Evolutionary conservation across 2,888 invertebrate species (phyloP), one percentile per base, ranked within the genome.

Genomic region (Aleiodes leptofemur): DNA sequence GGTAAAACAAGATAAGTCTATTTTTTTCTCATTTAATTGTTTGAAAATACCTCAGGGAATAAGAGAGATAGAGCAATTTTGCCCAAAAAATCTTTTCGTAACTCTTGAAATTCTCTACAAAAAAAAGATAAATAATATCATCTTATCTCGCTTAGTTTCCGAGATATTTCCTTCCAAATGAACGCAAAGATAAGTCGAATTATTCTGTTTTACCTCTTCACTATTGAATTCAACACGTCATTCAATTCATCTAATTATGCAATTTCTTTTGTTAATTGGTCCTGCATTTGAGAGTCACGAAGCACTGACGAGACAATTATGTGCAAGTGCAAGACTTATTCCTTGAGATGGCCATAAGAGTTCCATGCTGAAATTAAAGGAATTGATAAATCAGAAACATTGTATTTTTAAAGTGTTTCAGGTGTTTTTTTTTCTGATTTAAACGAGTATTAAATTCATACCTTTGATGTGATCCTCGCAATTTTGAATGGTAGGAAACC

Each of bases 401-500:
- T 23, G 23, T 23, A 23, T 23, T 23, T 23, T 23, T 14, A 4
- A 1, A 61, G 38, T 61, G 16, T 43, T 61, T 61, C 38, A 16
- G 61, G 43, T 14, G 43, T 16, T 61, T 61, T 8, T 61, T 61
- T 38, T 61, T 61, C n/a, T 14, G n/a, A 14, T 8, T n/a, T n/a
- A 3, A 38, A 38, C 3, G 8, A 38, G 38, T 38, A 8, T 38
- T 38, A 8, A 1, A 14, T 0, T 74, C 79, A 76, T 78, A 91
- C 91, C 89, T 86, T 91, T 89, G 72, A 96, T 93, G 83, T 93
- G 93, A 0, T 94, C 93, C 31, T 93, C 89, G 79, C 94, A 91
- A 1, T 92, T 90, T 56, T 92, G 91, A 80, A 96, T 91, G 69
- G 92, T 91, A 9, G 95, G 94, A 86, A 93, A 95, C 96, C 96